A percentile compares a stretch with the other conserved stretches of the same genome.
phyloP scores from a whole-genome alignment of 2,113 vertebrate species.

The Crotalus horridus region DNA sequence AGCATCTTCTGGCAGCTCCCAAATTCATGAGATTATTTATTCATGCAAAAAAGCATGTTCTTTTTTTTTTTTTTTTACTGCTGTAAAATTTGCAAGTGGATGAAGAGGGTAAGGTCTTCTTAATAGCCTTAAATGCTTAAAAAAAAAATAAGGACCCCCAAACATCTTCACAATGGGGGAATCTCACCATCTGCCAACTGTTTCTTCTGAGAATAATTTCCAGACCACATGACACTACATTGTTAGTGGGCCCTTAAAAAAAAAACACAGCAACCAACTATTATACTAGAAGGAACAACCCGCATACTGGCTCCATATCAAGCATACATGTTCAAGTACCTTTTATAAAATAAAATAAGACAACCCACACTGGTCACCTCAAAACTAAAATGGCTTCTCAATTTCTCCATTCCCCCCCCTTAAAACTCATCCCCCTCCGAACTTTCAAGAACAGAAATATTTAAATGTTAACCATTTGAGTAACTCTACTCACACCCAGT shows the following conservation, averaged over 20 bases:
- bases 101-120: neutral
- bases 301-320: neutral
- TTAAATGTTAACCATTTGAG: neutral
- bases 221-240: neutral
- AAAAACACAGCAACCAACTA: neutral
- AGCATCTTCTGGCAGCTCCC: neutral
- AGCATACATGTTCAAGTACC: neutral
- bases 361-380: neutral
- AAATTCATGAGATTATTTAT: neutral
- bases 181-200: neutral
- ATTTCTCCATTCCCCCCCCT: neutral
- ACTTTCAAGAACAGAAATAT: neutral
- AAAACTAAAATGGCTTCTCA: neutral
- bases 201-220: neutral
- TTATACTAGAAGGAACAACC: neutral
- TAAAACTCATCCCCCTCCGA: neutral
- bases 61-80: neutral
- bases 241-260: neutral
- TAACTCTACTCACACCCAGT: neutral
- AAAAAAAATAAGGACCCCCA: neutral
- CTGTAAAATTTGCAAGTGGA: neutral
- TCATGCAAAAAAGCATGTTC: neutral
- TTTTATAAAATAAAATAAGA: neutral
- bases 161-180: neutral
- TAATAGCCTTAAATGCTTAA: neutral